Evolutionary conservation across 2,797 vertebrate species (phyloP).

Genomic region (Pipistrellus kuhlii): DNA sequence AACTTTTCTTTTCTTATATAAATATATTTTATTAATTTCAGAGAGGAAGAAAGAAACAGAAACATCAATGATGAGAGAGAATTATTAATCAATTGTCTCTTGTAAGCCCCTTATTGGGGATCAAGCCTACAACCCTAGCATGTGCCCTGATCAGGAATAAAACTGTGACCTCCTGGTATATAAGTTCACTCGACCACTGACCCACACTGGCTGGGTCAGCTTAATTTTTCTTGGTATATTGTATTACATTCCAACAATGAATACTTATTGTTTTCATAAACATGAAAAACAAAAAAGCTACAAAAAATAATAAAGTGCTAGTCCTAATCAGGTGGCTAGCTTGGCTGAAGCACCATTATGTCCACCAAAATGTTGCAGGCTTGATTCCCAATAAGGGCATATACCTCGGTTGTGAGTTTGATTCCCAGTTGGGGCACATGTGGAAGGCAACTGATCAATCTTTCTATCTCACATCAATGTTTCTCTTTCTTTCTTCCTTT

Average conservation of each 20-base stretch:
- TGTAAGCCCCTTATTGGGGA: too few relatives aligned
- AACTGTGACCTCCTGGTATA: too few relatives aligned
- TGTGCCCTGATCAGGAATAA: too few relatives aligned
- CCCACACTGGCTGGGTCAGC: not conserved
- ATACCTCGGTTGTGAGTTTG: not conserved
- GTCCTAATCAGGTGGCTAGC: not conserved
- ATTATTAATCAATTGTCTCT: too few relatives aligned
- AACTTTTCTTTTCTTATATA: not conserved
- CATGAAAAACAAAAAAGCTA: not conserved
- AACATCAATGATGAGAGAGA: too few relatives aligned
- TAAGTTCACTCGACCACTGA: too few relatives aligned
- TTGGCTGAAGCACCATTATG: not conserved
- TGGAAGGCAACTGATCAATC: not conserved
- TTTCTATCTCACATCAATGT: not conserved
- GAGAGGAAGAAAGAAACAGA: too few relatives aligned
- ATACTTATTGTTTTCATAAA: not conserved
- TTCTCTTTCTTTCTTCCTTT: not conserved
- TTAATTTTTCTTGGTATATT: not conserved
- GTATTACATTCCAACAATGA: not conserved
- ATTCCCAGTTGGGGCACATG: not conserved
- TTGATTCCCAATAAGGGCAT: not conserved
- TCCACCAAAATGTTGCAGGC: not conserved
- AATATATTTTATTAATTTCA: too few relatives aligned
- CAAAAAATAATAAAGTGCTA: not conserved
- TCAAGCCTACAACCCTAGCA: too few relatives aligned